phyloP scores from a whole-genome alignment of 2,888 invertebrate genomes.

The Melanostoma mellinum region DNA sequence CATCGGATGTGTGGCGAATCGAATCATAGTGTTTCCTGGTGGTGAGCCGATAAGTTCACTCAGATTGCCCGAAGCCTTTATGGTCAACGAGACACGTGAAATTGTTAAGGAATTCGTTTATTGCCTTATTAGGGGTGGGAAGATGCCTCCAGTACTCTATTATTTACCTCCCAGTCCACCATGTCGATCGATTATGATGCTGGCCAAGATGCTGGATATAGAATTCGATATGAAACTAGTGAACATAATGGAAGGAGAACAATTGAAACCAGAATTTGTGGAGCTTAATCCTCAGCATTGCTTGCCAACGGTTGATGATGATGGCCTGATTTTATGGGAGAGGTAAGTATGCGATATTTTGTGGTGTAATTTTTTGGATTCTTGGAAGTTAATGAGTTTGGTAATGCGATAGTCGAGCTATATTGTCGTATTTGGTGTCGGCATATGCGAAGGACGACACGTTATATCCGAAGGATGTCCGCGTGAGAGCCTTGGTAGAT shows the following conservation, averaged over 20 bases:
- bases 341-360: conserved; percentile 76
- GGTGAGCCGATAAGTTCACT: conserved; percentile 61
- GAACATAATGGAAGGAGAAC: conserved; percentile 84
- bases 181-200: conserved; percentile 84
- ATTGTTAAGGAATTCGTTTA: conserved; percentile 82
- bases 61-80: conserved; percentile 53
- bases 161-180: conserved; percentile 85
- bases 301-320: conserved; percentile 84
- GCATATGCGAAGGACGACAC: conserved; percentile 85
- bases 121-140: conserved; percentile 81
- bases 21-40: conserved; percentile 40
- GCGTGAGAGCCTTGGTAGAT: conserved; percentile 84
- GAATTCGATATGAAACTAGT: conserved; percentile 84
- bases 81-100: conserved; percentile 78
- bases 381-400: conserved; percentile 33
- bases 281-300: conserved; percentile 84
- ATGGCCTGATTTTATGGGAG: conserved; percentile 84
- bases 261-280: conserved; percentile 85
- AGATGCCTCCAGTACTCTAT: conserved; percentile 83
- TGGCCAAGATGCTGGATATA: conserved; percentile 84
- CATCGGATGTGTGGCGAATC: conserved; percentile 12
- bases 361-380: conserved; percentile 14
- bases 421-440: conserved; percentile 85
- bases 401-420: conserved; percentile 81
- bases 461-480: conserved; percentile 85